Conservation (phyloP, 2,888 invertebrate genomes). For the Coremacera marginata region DNA sequence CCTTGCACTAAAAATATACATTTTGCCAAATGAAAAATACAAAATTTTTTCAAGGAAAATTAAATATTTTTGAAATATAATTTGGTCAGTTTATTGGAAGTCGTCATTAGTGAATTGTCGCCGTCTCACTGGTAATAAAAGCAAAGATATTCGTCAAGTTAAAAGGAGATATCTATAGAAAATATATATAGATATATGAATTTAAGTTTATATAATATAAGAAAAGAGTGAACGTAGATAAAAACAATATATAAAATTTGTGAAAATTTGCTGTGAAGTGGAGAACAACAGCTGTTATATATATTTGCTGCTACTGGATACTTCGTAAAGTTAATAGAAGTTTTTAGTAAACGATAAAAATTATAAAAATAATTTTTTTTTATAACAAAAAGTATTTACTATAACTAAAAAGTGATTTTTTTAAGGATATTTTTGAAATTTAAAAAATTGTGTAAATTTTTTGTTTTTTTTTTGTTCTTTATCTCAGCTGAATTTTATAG, state of each 20-base stretch:
- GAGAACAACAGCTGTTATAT: constrained; percentile 22
- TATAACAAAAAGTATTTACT: too few relatives aligned
- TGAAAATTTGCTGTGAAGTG: neutral
- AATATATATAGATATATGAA: too few relatives aligned
- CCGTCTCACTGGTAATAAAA: neutral
- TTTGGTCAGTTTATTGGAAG: constrained; percentile 60
- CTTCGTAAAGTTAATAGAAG: neutral
- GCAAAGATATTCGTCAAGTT: neutral
- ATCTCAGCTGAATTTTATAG: too few relatives aligned
- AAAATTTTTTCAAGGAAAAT: constrained; percentile 35
- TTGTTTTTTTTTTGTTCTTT: too few relatives aligned
- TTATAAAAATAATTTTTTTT: too few relatives aligned
- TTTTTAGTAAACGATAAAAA: too few relatives aligned
- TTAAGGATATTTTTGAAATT: too few relatives aligned
- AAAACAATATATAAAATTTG: neutral
- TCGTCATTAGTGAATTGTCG: constrained; percentile 46
- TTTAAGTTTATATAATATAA: too few relatives aligned
- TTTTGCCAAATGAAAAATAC: constrained; percentile 27
- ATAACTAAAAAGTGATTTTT: too few relatives aligned
- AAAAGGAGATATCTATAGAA: too few relatives aligned
- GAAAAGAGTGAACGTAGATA: neutral
- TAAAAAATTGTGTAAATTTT: too few relatives aligned
- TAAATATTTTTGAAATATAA: constrained; percentile 51
- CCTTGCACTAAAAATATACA: constrained; percentile 36
- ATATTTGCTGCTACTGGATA: neutral